These are phyloP conservation scores for Caranx melampygus DNA, from an alignment of 2,113 vertebrate species.

Conservation along the genomic window DNA sequence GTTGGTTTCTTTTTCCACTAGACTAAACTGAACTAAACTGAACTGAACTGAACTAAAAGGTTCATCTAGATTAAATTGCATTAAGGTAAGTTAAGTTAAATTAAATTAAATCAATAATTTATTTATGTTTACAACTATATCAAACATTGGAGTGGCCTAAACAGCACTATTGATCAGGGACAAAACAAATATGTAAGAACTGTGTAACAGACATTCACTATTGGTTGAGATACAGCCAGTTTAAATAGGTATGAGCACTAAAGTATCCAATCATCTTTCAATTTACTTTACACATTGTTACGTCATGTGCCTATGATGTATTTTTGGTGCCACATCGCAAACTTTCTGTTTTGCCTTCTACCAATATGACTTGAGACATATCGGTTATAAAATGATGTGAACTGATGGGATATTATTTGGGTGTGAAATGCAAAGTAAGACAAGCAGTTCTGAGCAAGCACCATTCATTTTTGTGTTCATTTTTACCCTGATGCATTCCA, in stretches of 20 bases:
- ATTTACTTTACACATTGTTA: background rate
- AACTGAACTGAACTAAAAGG: background rate
- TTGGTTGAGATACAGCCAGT: background rate
- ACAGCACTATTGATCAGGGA: background rate
- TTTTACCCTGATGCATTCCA: slow-evolving; percentile 65
- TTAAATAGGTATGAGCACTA: background rate
- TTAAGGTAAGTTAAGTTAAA: no score
- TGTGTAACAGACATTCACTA: background rate
- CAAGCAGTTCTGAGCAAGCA: background rate
- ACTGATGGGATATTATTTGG: slow-evolving; percentile 1
- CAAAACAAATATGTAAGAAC: no score
- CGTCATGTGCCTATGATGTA: background rate
- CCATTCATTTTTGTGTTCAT: slow-evolving; percentile 52
- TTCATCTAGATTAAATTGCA: background rate
- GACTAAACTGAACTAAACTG: background rate
- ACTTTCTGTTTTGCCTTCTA: background rate
- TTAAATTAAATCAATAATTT: background rate
- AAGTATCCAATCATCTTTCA: background rate
- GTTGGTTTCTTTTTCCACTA: background rate
- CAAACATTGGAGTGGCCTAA: background rate
- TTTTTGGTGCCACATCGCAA: slow-evolving; percentile 1
- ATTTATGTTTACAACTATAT: background rate
- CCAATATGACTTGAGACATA: background rate
- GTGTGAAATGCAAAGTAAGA: slow-evolving; percentile 24
- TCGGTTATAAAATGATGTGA: background rate